Evolutionary conservation across 2,797 vertebrate genomes (phyloP).

Genomic region (Xenentodon cancila): DNA sequence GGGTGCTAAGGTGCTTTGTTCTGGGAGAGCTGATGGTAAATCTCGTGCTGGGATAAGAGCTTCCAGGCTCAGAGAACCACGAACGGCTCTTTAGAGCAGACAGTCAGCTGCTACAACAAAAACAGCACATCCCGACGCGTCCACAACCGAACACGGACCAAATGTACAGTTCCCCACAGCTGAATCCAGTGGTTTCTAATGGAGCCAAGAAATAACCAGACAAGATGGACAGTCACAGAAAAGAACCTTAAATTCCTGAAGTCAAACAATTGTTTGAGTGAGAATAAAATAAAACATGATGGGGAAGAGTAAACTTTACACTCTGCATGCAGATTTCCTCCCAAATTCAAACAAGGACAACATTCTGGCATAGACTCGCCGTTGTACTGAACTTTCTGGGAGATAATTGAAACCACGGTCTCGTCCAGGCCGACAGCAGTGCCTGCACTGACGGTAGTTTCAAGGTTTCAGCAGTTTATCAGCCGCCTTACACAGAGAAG

Average conservation of each 20-base stretch:
- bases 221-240: constrained; percentile 1
- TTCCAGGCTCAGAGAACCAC: constrained; percentile 41
- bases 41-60: constrained; percentile 50
- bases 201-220: constrained; percentile 12
- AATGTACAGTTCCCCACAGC: constrained; percentile 31
- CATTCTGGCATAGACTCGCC: constrained; percentile 17
- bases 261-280: no score
- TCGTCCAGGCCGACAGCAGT: constrained; percentile 13
- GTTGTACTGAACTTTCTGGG: constrained; percentile 14
- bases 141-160: constrained; percentile 35
- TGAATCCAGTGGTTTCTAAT: constrained; percentile 25
- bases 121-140: constrained; percentile 38
- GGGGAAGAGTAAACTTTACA: no score
- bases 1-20: constrained; percentile 16
- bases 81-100: constrained; percentile 36
- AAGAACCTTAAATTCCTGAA: no score
- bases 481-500: constrained; percentile 73
- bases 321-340: no score
- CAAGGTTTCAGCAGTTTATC: constrained; percentile 77
- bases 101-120: constrained; percentile 17
- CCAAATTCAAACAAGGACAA: constrained; percentile 16
- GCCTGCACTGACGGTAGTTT: constrained; percentile 18
- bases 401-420: constrained; percentile 34
- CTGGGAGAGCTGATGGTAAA: constrained; percentile 30
- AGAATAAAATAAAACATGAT: no score